Conservation (phyloP, 2,888 invertebrate genomes). For the Linhomoeus sp. region DNA sequence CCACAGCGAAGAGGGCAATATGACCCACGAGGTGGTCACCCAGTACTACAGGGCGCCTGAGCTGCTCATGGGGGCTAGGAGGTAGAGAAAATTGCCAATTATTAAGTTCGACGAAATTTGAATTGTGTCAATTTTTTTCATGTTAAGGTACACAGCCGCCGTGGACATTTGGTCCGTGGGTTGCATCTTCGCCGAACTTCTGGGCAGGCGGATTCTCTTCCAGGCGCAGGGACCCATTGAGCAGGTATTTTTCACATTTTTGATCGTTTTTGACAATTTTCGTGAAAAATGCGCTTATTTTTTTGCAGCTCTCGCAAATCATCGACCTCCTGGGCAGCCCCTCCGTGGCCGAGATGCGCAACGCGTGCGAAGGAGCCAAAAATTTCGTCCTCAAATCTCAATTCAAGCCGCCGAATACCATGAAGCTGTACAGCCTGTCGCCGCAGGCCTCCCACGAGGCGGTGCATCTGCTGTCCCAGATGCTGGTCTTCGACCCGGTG, state of each 20-base stretch:
- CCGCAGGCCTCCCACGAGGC: slow-evolving; percentile 91
- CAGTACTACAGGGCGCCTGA: slow-evolving; percentile 98
- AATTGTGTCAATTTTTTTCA: neutral
- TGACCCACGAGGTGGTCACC: slow-evolving; percentile 99
- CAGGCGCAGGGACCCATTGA: slow-evolving; percentile 95
- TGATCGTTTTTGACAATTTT: no score
- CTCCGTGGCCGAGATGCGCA: slow-evolving; percentile 77
- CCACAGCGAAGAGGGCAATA: slow-evolving; percentile 69
- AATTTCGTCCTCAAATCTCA: slow-evolving; percentile 71
- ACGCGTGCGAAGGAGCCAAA: slow-evolving; percentile 84
- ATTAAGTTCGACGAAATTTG: neutral
- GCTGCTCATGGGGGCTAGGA: slow-evolving; percentile 87
- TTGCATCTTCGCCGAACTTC: slow-evolving; percentile 92
- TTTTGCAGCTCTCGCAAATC: slow-evolving; percentile 68
- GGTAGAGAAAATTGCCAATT: slow-evolving; percentile 7
- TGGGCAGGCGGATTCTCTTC: slow-evolving; percentile 83
- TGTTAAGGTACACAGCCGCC: slow-evolving; percentile 64
- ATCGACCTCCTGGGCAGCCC: slow-evolving; percentile 93
- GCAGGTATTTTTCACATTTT: slow-evolving; percentile 41
- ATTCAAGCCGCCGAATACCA: slow-evolving; percentile 49
- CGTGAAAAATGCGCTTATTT: no score
- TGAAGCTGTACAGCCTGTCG: slow-evolving; percentile 59
- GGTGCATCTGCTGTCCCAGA: slow-evolving; percentile 82
- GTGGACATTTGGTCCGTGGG: slow-evolving; percentile 99
- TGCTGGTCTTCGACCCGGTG: slow-evolving; percentile 94